Evolutionary conservation across 2,797 vertebrate species (phyloP), one percentile per base, ranked within the genome.

Genomic region (Fistularia commersonii): DNA sequence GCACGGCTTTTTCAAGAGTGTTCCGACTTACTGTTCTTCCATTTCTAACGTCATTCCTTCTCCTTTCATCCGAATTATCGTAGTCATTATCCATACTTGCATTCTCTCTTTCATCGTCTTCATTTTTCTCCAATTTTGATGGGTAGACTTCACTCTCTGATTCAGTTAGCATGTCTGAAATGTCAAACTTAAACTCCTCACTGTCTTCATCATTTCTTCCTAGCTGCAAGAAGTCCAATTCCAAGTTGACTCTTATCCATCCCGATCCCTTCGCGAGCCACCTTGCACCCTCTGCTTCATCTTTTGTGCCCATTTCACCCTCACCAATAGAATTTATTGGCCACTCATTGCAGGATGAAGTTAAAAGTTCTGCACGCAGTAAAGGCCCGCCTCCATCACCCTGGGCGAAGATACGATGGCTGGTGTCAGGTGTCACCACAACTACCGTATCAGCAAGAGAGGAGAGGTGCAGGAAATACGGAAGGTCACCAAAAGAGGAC

Each of bases 201-300:
- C 41, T 59, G 1, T 59, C 74, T 14, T 57, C 64, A 6, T 57
- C 43, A 31, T 64, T 64, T 13, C 32, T 64, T 15, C 37, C 54
- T n/a, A 84, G 75, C 43, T 72, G 73, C 32, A 82, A 12, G 33
- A 80, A 51, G 12, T 69, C 82, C 8, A 68, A 41, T 42, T 88
- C 84, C 7, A 91, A 57, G 42, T 89, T 89, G 31, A 91, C 89
- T 33, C 90, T 70, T 52, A 91, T 77, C 90, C 90, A 91, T 7
- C 89, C 89, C 3, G 90, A 90, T 8, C 90, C 90, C 48, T 50
- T 73, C 0, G 88, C 83, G 52, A 91, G 59, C 63, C 56, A 80
- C 52, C 50, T 64, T 6, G 58, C 72, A 9, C 64, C 36, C 0
- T 45, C 45, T 6, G 15, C 57, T 48, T 52, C 45, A 0, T 58